A percentile compares a stretch with the other conserved stretches of the same genome.
phyloP scores from a whole-genome alignment of 2,113 vertebrate species.

The Serilophus lunatus region DNA sequence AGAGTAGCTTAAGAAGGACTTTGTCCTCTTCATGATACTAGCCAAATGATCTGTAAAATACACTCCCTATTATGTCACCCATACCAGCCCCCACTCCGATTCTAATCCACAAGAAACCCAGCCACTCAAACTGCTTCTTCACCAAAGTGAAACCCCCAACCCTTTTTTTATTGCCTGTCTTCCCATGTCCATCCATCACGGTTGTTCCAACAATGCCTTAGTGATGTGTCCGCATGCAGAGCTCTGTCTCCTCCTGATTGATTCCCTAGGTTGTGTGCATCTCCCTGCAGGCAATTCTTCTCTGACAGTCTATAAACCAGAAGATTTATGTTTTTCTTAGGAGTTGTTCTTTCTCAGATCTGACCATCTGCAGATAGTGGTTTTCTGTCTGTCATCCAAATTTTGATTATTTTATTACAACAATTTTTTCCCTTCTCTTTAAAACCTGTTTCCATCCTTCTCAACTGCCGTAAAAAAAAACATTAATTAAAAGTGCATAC shows the following conservation, averaged over 20 bases:
- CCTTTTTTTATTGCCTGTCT: not conserved
- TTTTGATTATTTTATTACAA: not conserved
- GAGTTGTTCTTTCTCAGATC: not conserved
- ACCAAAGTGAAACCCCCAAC: not conserved
- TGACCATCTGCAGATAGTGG: constrained; percentile 6
- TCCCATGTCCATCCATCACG: not conserved
- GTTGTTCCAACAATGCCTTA: not conserved
- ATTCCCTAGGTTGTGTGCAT: not conserved
- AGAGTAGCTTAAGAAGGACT: not conserved
- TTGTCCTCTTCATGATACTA: not conserved
- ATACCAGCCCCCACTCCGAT: not conserved
- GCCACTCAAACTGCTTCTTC: not conserved
- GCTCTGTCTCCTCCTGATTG: not conserved
- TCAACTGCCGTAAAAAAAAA: not conserved
- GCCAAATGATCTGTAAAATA: not conserved
- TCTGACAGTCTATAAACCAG: constrained; percentile 3
- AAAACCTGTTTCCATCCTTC: not conserved
- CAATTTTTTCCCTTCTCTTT: not conserved
- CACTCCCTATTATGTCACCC: fast-evolving
- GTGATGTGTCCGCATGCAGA: not conserved
- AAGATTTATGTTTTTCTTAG: constrained; percentile 33
- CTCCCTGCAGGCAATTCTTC: not conserved
- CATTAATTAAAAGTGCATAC: not conserved
- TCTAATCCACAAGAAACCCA: not conserved
- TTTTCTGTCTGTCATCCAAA: not conserved